Conservation (phyloP, 2,113 vertebrate species). For the Petromus typicus region DNA sequence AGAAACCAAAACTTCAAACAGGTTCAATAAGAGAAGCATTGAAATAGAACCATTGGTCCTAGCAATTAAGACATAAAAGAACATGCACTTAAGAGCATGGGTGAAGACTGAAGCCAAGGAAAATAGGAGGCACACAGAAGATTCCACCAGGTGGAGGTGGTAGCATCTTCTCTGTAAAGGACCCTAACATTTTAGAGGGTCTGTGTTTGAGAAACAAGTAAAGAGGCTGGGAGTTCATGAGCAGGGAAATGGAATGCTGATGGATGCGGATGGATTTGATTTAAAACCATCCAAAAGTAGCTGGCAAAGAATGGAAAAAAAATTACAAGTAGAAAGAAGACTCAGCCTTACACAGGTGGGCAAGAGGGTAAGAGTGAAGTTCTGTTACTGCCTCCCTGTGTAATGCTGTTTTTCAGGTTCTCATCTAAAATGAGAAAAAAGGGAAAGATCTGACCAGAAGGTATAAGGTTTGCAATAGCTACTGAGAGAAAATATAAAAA, state of each 20-base stretch:
- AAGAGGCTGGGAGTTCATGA: not conserved
- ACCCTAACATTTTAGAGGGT: not conserved
- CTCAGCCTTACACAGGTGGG: too few relatives aligned
- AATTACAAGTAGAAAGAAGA: not conserved
- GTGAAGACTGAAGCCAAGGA: not conserved
- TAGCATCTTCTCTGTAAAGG: not conserved
- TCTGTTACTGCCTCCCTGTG: not conserved
- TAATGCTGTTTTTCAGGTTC: not conserved
- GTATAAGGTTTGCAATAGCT: not conserved
- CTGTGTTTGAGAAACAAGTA: not conserved
- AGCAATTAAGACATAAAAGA: not conserved
- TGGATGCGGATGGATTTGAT: not conserved
- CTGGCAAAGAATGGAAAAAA: too few relatives aligned
- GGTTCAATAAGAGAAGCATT: not conserved
- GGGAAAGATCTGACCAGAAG: not conserved
- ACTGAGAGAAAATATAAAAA: not conserved
- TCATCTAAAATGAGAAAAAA: not conserved
- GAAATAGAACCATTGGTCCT: not conserved
- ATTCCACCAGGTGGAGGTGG: not conserved
- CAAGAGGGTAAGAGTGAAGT: not conserved
- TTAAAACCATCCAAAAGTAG: not conserved
- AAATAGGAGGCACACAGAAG: not conserved
- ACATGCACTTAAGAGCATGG: fast-evolving
- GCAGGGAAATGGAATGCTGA: too few relatives aligned
- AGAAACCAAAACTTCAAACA: not conserved